Evolutionary conservation across 2,797 vertebrate species (phyloP).

Genomic region (Gobionotothen gibberifrons): DNA sequence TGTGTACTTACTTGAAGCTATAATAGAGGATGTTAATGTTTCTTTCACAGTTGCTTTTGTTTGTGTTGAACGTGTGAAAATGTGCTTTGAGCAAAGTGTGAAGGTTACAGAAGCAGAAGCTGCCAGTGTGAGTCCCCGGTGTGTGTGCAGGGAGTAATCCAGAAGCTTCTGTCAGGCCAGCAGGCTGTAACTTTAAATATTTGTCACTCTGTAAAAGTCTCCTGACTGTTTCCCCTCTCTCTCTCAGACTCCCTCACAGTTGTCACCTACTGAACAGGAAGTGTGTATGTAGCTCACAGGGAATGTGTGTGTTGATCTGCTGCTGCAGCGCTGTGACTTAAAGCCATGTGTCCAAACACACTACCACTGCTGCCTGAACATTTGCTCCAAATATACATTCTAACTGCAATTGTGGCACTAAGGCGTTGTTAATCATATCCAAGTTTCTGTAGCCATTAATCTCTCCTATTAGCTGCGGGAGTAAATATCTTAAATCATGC

Average conservation of each 20-base stretch:
- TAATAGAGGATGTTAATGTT: neutral
- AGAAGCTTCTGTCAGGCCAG: constrained; percentile 1
- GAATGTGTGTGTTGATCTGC: constrained; percentile 66
- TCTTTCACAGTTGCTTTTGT: neutral
- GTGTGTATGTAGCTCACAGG: constrained; percentile 62
- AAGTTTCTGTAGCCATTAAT: neutral
- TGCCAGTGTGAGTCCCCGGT: neutral
- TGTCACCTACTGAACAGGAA: constrained; percentile 69
- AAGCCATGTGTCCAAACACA: constrained; percentile 51
- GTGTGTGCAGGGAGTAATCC: constrained; percentile 2
- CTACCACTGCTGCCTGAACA: constrained; percentile 25
- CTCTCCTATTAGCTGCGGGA: neutral
- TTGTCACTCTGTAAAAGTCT: constrained; percentile 26
- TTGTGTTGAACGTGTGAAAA: neutral
- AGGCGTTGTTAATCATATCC: neutral
- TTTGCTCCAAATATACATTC: constrained; percentile 11
- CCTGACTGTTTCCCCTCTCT: constrained; percentile 11
- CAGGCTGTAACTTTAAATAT: constrained; percentile 17
- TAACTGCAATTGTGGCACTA: no score
- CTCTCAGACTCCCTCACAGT: constrained; percentile 17
- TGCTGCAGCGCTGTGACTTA: constrained; percentile 57
- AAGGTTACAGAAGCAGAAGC: neutral
- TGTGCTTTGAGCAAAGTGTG: neutral
- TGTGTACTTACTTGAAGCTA: neutral
- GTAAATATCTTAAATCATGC: constrained; percentile 21